Evolutionary conservation across 2,797 vertebrate species (phyloP).

Genomic region (Pristis pectinata): DNA sequence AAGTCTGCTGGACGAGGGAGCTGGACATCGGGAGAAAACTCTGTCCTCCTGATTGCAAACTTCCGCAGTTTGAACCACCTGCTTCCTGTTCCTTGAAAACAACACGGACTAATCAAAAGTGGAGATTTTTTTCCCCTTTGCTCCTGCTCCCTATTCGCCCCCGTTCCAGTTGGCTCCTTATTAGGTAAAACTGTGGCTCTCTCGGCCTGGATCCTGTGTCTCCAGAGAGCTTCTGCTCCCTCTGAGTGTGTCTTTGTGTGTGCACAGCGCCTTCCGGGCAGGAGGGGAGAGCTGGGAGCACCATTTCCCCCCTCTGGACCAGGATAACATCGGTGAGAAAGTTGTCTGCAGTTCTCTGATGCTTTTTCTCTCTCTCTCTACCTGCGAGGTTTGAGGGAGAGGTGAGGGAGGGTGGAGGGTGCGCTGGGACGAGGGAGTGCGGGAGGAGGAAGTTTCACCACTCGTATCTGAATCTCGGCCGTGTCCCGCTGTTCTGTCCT

Average conservation of each 20-base stretch:
- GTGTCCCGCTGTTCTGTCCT: too few relatives aligned
- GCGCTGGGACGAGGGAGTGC: too few relatives aligned
- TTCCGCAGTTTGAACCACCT: not conserved
- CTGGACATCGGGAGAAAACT: too few relatives aligned
- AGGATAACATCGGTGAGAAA: not conserved
- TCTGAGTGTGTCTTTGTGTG: not conserved
- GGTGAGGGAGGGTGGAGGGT: too few relatives aligned
- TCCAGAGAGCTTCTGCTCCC: not conserved
- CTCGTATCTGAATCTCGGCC: too few relatives aligned
- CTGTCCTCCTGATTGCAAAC: not conserved
- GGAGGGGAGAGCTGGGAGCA: not conserved
- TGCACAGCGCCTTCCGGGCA: not conserved
- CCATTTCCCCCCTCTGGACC: too few relatives aligned
- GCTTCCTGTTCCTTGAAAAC: slow-evolving; percentile 12
- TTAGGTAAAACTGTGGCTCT: not conserved
- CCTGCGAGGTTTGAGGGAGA: too few relatives aligned
- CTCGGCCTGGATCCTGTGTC: not conserved
- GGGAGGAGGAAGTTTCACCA: too few relatives aligned
- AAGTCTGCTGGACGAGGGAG: too few relatives aligned
- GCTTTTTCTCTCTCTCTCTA: not conserved
- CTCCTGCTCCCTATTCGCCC: not conserved
- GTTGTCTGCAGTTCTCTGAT: not conserved
- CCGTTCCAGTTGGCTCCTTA: not conserved
- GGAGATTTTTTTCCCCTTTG: not conserved
- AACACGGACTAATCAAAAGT: not conserved